Conservation (phyloP, 2,797 vertebrate species). For the Helostoma temminkii region DNA sequence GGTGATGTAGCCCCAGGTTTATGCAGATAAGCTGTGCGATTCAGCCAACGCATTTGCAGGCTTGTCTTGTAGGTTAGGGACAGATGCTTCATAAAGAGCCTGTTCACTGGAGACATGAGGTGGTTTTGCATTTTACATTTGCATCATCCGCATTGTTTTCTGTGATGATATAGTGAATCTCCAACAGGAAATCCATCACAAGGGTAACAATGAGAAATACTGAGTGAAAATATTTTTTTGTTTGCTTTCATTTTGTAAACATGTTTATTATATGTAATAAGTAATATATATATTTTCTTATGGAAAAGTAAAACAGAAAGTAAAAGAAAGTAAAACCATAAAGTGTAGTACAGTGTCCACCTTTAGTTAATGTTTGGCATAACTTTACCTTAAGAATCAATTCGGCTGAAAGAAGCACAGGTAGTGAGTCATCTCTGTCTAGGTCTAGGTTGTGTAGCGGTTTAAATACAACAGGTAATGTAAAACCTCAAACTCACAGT, state of each 20-base stretch:
- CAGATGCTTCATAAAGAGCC: conserved; percentile 25
- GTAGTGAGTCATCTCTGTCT: conserved; percentile 74
- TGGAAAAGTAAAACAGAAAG: background rate
- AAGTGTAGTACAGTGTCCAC: conserved; percentile 6
- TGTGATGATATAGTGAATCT: conserved; percentile 24
- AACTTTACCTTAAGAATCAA: conserved; percentile 57
- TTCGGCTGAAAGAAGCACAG: conserved; percentile 56
- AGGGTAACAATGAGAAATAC: background rate
- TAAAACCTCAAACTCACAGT: conserved; percentile 62
- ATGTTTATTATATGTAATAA: conserved; percentile 6
- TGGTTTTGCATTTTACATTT: conserved; percentile 30
- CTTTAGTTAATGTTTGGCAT: conserved; percentile 42
- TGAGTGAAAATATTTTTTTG: background rate
- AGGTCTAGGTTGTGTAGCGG: conserved; percentile 53
- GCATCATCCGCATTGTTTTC: conserved; percentile 19
- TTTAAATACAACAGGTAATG: conserved; percentile 75
- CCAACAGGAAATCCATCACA: conserved; percentile 2
- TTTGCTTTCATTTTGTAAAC: conserved; percentile 9
- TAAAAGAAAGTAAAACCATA: conserved; percentile 37
- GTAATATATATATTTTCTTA: background rate
- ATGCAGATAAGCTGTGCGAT: conserved; percentile 61
- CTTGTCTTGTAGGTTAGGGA: conserved; percentile 35
- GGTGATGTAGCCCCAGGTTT: conserved; percentile 64
- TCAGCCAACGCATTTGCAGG: conserved; percentile 51
- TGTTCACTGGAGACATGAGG: conserved; percentile 21